Evolutionary conservation across 2,888 invertebrate species (phyloP), one percentile per base, ranked within the genome.

Genomic region (Quadriops clusia): DNA sequence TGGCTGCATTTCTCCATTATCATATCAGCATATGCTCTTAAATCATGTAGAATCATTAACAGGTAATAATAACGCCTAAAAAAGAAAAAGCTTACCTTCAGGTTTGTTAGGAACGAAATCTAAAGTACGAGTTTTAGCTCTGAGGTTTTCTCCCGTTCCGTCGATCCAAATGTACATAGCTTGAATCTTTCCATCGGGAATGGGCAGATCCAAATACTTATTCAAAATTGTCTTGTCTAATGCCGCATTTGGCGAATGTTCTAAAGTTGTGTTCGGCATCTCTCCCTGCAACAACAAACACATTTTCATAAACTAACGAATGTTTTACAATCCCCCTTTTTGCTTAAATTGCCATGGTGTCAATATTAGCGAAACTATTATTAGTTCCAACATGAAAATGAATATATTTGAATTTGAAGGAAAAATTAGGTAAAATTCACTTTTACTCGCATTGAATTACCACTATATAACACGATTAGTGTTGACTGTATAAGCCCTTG

Each of bases 151-250:
- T 12, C 87, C 91, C 11, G 83, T 79, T 15, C 93, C 93, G 54
- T 94, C 93, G 48, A 94, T 87, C 93, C 93, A 94, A 32, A 93
- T 70, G 61, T 94, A 94, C 29, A 85, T 87, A 22, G 84, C 89
- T 54, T 86, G 78, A 31, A 83, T 70, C 54, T 74, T 72, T 48
- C 82, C 75, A 15, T 75, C 77, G 5, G 85, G 81, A 37, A 84
- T 66, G 0, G 85, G 84, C 42, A 93, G 67, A 43, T 75, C 72
- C 54, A 83, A 65, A 60, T 84, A 91, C 34, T 77, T 71, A 39
- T 68, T 67, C 39, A 82, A 58, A 28, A 86, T 67, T 24, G 71
- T 69, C 63, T 86, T 87, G 47, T 84, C 79, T 33, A 86, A 64
- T 41, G 75, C 78, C 45, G 85, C 84, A 60, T 86, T 87, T 20